Evolutionary conservation across 2,888 invertebrate species (phyloP).

Genomic region (Erebia ligea): DNA sequence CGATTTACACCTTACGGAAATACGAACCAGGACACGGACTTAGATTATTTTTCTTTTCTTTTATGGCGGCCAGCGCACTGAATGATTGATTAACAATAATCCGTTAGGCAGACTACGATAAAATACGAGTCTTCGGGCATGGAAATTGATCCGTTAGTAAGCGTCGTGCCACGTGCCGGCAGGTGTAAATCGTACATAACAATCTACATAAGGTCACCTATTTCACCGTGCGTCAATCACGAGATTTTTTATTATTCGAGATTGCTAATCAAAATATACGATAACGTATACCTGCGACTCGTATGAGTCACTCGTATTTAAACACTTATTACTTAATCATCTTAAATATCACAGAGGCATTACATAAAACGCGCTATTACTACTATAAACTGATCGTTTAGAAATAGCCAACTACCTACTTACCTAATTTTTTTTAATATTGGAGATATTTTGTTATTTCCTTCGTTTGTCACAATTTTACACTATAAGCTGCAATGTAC

Average conservation of each 20-base stretch:
- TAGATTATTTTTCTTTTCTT: not conserved
- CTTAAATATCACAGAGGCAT: constrained; percentile 77
- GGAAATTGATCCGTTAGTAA: not conserved
- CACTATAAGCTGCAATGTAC: too few relatives aligned
- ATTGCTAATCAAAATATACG: constrained; percentile 62
- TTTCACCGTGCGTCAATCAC: constrained; percentile 36
- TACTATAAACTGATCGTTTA: constrained; percentile 30
- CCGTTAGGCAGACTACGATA: too few relatives aligned
- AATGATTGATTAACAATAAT: too few relatives aligned
- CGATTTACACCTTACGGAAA: constrained; percentile 9
- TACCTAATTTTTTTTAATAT: not conserved
- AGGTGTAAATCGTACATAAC: constrained; percentile 28
- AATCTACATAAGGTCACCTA: constrained; percentile 25
- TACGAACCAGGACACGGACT: not conserved
- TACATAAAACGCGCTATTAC: constrained; percentile 51
- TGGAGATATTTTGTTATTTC: not conserved
- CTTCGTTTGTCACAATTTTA: too few relatives aligned
- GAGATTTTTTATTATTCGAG: constrained; percentile 49
- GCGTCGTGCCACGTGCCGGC: constrained; percentile 1
- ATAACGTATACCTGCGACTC: constrained; percentile 56
- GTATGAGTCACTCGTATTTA: constrained; percentile 59
- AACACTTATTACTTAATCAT: constrained; percentile 59
- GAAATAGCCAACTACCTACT: constrained; percentile 17
- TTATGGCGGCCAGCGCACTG: too few relatives aligned
- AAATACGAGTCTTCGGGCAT: not conserved